Percentiles rank a stretch among this genome's conserved stretches.
Evolutionary conservation across 2,113 vertebrate genomes (phyloP).

Genomic region (Carlito syrichta): DNA sequence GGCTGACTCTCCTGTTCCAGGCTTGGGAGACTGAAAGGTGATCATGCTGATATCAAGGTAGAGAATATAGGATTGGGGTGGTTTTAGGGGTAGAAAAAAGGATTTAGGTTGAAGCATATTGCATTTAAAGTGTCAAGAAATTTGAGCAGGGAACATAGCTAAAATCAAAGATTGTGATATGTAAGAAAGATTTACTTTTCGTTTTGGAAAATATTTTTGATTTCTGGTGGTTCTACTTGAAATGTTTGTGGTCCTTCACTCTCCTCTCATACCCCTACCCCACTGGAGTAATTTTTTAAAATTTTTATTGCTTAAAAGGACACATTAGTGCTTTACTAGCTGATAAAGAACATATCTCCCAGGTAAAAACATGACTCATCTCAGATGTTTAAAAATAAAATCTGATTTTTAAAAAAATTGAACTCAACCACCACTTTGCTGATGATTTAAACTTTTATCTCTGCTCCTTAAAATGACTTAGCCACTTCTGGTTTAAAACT

Average conservation of each 20-base stretch:
- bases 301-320: background rate
- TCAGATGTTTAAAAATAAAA: slow-evolving; percentile 32
- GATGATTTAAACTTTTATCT: slow-evolving; percentile 9
- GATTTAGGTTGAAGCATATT: background rate
- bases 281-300: background rate
- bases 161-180: background rate
- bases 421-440: background rate
- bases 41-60: background rate
- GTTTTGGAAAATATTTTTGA: background rate
- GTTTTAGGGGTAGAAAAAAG: background rate
- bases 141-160: background rate
- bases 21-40: background rate
- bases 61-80: background rate
- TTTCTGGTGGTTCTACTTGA: slow-evolving; percentile 12
- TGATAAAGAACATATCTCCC: background rate
- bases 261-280: background rate
- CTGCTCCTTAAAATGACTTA: background rate
- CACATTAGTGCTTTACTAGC: background rate
- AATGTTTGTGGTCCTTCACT: background rate
- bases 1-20: background rate
- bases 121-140: background rate
- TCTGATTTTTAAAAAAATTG: background rate
- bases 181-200: background rate
- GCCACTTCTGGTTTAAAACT: background rate
- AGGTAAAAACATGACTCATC: background rate